These are phyloP conservation scores for Atherinosoma microstoma DNA, from an alignment of 2,797 vertebrate species.

Conservation along the genomic window DNA sequence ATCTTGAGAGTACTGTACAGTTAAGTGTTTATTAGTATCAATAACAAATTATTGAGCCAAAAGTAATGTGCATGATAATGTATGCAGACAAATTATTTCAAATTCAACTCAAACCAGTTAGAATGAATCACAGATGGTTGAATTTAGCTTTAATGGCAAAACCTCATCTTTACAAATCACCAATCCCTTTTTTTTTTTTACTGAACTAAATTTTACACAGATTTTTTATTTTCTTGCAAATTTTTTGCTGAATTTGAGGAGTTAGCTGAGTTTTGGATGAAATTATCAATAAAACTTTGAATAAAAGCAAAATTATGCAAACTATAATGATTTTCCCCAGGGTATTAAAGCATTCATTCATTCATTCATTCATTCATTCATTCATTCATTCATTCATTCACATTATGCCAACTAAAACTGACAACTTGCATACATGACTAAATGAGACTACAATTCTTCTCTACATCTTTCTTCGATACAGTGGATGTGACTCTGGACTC, in stretches of 20 bases:
- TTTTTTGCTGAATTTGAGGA: background rate
- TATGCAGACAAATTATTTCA: background rate
- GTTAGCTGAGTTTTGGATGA: background rate
- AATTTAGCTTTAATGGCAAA: too few species aligned
- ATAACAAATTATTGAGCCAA: background rate
- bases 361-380: too few species aligned
- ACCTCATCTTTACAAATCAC: too few species aligned
- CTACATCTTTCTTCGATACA: slow-evolving; percentile 35
- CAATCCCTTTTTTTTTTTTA: too few species aligned
- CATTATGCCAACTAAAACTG: background rate
- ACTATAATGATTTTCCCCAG: too few species aligned
- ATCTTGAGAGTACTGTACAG: too few species aligned
- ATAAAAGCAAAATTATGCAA: too few species aligned
- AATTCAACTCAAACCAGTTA: background rate
- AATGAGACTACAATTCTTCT: background rate
- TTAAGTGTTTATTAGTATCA: background rate
- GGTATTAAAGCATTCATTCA: background rate
- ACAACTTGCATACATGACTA: background rate
- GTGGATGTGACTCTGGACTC: slow-evolving; percentile 85
- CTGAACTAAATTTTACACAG: too few species aligned
- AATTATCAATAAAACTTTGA: background rate
- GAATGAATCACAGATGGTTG: too few species aligned
- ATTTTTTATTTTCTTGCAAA: background rate
- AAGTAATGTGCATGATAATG: background rate
- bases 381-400: background rate